phyloP scores from a whole-genome alignment of 1,140 invertebrate species.

The Drosophila bocki region DNA sequence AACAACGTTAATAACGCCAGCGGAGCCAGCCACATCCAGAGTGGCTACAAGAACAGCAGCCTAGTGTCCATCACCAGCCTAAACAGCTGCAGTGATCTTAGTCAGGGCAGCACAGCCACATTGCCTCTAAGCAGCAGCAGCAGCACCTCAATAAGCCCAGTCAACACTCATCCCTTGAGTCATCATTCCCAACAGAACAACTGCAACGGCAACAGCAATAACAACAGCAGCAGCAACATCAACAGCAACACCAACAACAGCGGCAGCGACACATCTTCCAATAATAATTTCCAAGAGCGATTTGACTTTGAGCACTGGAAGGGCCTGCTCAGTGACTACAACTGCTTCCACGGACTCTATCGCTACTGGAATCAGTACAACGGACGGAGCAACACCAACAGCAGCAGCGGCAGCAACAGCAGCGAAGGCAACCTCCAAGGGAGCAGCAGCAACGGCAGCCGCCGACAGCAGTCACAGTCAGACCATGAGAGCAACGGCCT shows the following conservation, averaged over 20 bases:
- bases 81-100: constrained; percentile 67
- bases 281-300: constrained; percentile 79
- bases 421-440: constrained; percentile 19
- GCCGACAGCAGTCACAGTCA: constrained; percentile 18
- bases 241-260: constrained; percentile 26
- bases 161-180: constrained; percentile 18
- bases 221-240: constrained; percentile 13
- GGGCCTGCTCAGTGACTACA: constrained; percentile 73
- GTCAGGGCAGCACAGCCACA: constrained; percentile 62
- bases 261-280: constrained; percentile 76
- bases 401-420: background rate
- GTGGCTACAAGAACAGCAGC: constrained; percentile 60
- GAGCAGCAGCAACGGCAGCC: constrained; percentile 15
- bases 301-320: constrained; percentile 82
- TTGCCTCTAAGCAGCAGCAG: constrained; percentile 33
- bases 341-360: constrained; percentile 77
- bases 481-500: constrained; percentile 55
- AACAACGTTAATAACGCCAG: background rate
- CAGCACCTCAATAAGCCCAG: constrained; percentile 5
- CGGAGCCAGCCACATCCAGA: background rate
- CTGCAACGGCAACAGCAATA: constrained; percentile 16
- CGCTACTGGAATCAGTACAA: constrained; percentile 76
- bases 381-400: constrained; percentile 26
- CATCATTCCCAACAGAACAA: background rate
- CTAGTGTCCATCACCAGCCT: constrained; percentile 70